Percentiles rank a stretch among this genome's conserved stretches.
Evolutionary conservation across 2,113 vertebrate species (phyloP).

Genomic region (Machaerirhynchus nigripectus): DNA sequence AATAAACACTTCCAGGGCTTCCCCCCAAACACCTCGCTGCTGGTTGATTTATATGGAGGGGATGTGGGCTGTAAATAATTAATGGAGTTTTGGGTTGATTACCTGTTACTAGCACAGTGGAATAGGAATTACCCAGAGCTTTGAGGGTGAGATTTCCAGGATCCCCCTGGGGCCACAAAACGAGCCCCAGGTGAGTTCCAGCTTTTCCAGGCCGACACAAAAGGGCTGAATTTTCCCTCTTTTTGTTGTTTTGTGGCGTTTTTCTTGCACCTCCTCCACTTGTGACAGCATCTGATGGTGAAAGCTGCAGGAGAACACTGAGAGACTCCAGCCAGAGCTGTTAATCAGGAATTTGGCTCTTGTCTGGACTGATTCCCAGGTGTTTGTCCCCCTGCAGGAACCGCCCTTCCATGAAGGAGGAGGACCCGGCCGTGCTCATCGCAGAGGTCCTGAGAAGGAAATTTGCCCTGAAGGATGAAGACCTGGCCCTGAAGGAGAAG

Average conservation of each 20-base stretch:
- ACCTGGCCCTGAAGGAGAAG: slow-evolving; percentile 79
- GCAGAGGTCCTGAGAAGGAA: slow-evolving; percentile 93
- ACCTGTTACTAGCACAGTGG: background rate
- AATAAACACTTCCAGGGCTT: background rate
- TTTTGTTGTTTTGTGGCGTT: background rate
- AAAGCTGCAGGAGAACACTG: background rate
- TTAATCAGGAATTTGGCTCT: background rate
- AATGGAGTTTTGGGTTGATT: background rate
- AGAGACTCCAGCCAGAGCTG: background rate
- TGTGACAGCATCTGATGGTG: background rate
- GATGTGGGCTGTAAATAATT: background rate
- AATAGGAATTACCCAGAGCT: background rate
- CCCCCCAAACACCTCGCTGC: background rate
- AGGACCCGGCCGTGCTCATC: slow-evolving; percentile 90
- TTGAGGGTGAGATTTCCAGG: background rate
- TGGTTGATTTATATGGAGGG: background rate
- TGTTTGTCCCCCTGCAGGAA: slow-evolving; percentile 61
- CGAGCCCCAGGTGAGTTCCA: background rate
- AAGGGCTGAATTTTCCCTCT: background rate
- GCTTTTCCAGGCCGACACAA: accelerated
- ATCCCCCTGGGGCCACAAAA: background rate
- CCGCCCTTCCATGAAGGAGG: slow-evolving; percentile 85
- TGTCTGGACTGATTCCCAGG: background rate
- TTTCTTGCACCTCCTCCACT: background rate
- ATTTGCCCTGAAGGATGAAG: slow-evolving; percentile 91